Conservation (phyloP, 2,888 invertebrate species). For the Andrena chrysosceles region DNA sequence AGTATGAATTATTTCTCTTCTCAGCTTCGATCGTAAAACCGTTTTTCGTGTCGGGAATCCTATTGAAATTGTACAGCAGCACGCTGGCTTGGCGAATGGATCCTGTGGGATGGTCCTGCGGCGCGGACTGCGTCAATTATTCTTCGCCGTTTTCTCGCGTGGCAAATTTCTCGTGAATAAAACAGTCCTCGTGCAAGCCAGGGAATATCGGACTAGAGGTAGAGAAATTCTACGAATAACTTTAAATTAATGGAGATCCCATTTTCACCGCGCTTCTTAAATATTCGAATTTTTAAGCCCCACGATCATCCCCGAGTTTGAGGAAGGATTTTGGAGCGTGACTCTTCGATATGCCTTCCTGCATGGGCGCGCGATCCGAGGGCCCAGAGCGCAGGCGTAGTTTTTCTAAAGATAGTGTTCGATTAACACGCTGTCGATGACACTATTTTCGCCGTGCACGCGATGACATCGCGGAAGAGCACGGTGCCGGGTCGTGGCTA, state of each 20-base stretch:
- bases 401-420: conserved; percentile 24
- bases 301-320: no score
- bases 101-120: not conserved
- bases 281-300: no score
- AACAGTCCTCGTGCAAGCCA: not conserved
- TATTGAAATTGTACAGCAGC: not conserved
- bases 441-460: conserved; percentile 8
- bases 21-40: not conserved
- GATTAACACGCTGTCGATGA: conserved; percentile 27
- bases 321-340: not conserved
- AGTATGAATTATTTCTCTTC: not conserved
- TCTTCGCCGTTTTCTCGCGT: not conserved
- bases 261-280: no score
- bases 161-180: not conserved
- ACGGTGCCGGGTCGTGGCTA: conserved; percentile 11
- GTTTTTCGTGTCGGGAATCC: not conserved
- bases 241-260: not conserved
- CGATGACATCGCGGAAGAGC: conserved; percentile 12
- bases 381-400: conserved; percentile 12
- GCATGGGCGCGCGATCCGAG: not conserved
- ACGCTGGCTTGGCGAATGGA: not conserved
- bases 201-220: not conserved
- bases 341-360: conserved; percentile 32
- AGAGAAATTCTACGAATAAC: not conserved
- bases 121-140: not conserved